Base-by-base conservation (phyloP, 2,888 invertebrate genomes). In the Thumatha senex region DNA sequence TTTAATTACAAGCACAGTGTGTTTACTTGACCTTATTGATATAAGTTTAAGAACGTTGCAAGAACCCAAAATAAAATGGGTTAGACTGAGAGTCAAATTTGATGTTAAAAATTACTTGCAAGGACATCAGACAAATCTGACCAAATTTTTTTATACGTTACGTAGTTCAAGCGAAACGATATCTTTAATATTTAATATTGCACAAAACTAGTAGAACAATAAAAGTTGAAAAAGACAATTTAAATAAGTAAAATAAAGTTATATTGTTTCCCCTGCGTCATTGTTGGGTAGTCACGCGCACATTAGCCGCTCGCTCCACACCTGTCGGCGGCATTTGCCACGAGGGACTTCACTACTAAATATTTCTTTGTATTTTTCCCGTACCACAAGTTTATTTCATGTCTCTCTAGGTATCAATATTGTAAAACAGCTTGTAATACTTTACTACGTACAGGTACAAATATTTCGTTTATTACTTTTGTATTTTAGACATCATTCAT, bases 221-320 rank as follows among this genome's bases (percentile, higher is more conserved):
- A 54, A 47, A 54, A 56, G 53, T 52, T 52, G 49, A 44, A 41
- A 45, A 64, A 63, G 65, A 62, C 63, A 68, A 67, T 64, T n/a
- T n/a, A n/a, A n/a, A 58, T 46, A 60, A 59, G 80, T 46, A 58
- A 60, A 80, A 78, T 76, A 76, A 75, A 76, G 63, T 74, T 73
- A 72, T 74, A 76, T 74, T 58, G 73, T 77, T 81, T 76, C 68
- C 63, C 69, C 54, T 55, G 58, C 70, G 76, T 76, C 74, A 85
- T 84, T 82, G 81, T 82, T 79, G 76, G 71, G 72, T 70, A 80
- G 84, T 83, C 83, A 83, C 80, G 84, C 77, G 78, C 80, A 72
- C 70, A 69, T 71, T 65, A 67, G 69, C 75, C 64, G 58, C 68
- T 70, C 68, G 73, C 70, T 71, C 67, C 66, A 72, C 82, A 84